Base-by-base conservation (phyloP, 2,113 vertebrate species). In the Ovibos moschatus region DNA sequence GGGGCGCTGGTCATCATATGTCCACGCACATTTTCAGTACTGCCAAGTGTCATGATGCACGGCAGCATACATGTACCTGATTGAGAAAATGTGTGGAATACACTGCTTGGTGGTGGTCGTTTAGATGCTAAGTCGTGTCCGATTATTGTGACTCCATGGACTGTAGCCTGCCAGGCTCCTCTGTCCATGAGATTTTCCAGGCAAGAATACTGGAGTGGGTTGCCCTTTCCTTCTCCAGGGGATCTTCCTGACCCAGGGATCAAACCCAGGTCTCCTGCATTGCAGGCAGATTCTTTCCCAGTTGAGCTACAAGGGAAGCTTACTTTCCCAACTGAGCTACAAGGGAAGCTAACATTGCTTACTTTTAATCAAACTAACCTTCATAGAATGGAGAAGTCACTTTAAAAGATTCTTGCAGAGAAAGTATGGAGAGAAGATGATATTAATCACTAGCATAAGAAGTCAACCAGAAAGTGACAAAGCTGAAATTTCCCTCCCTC, bases 1-100 rank as follows among this genome's bases (percentile, higher is more conserved):
- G 76, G 64, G 28, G 23, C 17, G 6, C 2, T 12, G 67, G 67
- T 7, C 8, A 6, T 51, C 40, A 81, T 21, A 6, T 0, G 4
- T 2, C 9, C 23, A 40, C 0, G 17, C 12, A 43, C 58, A 30
- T 53, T 47, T 57, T 43, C 21, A 19, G 27, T 28, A 27, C 7
- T 16, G 45, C 67, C 27, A 3, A 0, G 8, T 23, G 9, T 21
- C 53, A 40, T 10, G 6, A 27, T 23, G n/a, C 11, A 21, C 25
- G 16, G 21, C 12, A 30, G 40, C 14, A 36, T 27, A 25, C 16
- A 5, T 0, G 50, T 8, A 50, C 17, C 28, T 0, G 2, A 33
- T 0, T 78, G 50, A 81, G 28, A 85, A 71, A 16, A 27, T 40
- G 8, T 7, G 2, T 9, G 30, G 8, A 36, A 27, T 23, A 71